Percentiles rank a stretch among this genome's conserved stretches.
These are phyloP conservation scores for Centropristis striata DNA, from an alignment of 2,113 vertebrate species.

Conservation along the genomic window DNA sequence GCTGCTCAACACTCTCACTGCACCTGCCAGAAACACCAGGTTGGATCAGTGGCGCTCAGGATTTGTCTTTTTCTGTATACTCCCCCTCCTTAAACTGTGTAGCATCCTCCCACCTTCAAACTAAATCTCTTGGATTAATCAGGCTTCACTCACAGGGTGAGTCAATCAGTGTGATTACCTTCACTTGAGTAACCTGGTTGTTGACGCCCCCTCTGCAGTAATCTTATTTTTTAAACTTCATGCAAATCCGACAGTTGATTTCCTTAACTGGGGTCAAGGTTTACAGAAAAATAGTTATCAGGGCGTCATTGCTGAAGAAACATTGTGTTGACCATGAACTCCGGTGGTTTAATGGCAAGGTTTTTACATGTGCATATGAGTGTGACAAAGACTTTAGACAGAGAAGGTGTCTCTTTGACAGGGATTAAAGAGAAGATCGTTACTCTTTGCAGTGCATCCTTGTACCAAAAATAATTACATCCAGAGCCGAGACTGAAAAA, in stretches of 20 bases:
- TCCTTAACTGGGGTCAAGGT: background rate
- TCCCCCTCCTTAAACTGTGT: constrained; percentile 51
- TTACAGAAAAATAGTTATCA: background rate
- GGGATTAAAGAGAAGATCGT: constrained; percentile 31
- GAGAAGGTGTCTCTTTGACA: background rate
- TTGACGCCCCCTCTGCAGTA: constrained; percentile 4
- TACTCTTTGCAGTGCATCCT: background rate
- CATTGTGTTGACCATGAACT: background rate
- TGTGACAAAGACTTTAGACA: background rate
- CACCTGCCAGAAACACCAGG: constrained; percentile 61
- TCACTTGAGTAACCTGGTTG: constrained; percentile 3
- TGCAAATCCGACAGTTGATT: background rate
- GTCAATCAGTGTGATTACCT: constrained; percentile 36
- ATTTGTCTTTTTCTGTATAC: constrained; percentile 52
- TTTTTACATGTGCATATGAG: background rate
- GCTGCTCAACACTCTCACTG: constrained; percentile 49
- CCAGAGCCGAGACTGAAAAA: constrained; percentile 15
- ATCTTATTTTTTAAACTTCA: constrained; percentile 5
- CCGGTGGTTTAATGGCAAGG: background rate
- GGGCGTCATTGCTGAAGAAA: background rate
- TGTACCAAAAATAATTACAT: constrained; percentile 22
- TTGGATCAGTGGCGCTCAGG: constrained; percentile 49
- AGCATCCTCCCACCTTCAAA: constrained; percentile 39
- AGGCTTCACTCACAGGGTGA: constrained; percentile 32
- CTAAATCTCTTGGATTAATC: constrained; percentile 59